Evolutionary conservation across 2,888 invertebrate genomes (phyloP).

Genomic region (Agrotis segetum): DNA sequence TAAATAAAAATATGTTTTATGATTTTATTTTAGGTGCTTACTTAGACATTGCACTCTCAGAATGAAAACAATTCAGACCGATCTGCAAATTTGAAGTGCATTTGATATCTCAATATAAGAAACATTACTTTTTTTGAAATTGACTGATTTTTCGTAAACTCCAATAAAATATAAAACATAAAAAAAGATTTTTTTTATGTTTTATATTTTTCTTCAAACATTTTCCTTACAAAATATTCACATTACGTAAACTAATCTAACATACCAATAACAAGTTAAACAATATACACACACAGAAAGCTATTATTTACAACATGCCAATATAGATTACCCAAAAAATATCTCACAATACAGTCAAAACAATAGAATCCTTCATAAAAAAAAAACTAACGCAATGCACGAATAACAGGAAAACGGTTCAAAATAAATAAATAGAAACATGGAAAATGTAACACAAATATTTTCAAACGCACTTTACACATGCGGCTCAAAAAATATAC

Average conservation of each 20-base stretch:
- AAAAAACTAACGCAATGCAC: slow-evolving; percentile 4
- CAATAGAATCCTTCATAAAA: slow-evolving; percentile 2
- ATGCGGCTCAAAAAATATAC: slow-evolving; percentile 35
- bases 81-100: too few relatives aligned
- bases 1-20: too few relatives aligned
- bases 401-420: slow-evolving; percentile 15
- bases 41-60: too few relatives aligned
- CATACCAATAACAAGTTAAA: neutral
- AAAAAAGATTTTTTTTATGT: too few relatives aligned
- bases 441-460: slow-evolving; percentile 43
- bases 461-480: slow-evolving; percentile 35
- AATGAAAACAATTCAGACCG: too few relatives aligned
- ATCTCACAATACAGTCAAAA: neutral
- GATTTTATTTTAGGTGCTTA: too few relatives aligned
- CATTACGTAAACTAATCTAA: neutral
- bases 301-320: neutral
- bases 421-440: slow-evolving; percentile 43
- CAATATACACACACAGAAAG: neutral
- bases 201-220: too few relatives aligned
- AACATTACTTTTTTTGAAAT: too few relatives aligned
- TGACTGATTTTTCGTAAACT: too few relatives aligned
- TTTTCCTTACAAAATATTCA: neutral
- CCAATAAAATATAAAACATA: too few relatives aligned
- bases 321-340: slow-evolving; percentile 5
- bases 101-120: too few relatives aligned